A percentile compares a stretch with the other conserved stretches of the same genome.
These are phyloP conservation scores for Halichoerus grypus DNA, from an alignment of 2,113 vertebrate species.

Conservation along the genomic window DNA sequence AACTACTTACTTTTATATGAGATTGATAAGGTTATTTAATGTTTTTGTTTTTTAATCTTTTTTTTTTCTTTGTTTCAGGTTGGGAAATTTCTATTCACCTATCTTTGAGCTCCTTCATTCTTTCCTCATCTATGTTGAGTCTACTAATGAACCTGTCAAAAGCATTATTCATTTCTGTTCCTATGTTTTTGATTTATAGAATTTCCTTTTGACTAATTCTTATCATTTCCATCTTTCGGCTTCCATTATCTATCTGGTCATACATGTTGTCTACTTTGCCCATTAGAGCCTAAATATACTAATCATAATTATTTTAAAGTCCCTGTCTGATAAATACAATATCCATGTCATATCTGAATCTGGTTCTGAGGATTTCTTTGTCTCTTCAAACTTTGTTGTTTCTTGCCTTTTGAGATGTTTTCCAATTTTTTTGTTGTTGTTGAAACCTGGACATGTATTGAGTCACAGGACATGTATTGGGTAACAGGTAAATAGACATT, in stretches of 20 bases:
- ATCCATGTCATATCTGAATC: not conserved
- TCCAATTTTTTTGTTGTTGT: not conserved
- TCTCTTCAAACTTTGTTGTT: not conserved
- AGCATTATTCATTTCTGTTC: not conserved
- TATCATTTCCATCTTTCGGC: not conserved
- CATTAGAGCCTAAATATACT: not conserved
- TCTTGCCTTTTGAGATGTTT: not conserved
- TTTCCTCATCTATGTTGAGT: not conserved
- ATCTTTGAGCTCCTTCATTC: not conserved
- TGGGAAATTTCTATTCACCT: not conserved
- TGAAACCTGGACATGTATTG: not conserved
- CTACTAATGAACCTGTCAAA: not conserved
- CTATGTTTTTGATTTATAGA: not conserved
- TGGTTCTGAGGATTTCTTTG: not conserved
- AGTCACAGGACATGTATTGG: not conserved
- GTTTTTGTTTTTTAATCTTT: not conserved
- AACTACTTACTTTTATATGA: not conserved
- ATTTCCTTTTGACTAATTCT: not conserved
- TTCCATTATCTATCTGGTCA: not conserved
- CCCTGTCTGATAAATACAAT: not conserved
- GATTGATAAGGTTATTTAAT: not conserved
- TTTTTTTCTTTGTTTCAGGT: not conserved
- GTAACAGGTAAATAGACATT: not conserved
- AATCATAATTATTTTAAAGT: not conserved
- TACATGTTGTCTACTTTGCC: not conserved